Evolutionary conservation across 2,113 vertebrate species (phyloP), one percentile per base, ranked within the genome.

Genomic region (Nesoenas mayeri): DNA sequence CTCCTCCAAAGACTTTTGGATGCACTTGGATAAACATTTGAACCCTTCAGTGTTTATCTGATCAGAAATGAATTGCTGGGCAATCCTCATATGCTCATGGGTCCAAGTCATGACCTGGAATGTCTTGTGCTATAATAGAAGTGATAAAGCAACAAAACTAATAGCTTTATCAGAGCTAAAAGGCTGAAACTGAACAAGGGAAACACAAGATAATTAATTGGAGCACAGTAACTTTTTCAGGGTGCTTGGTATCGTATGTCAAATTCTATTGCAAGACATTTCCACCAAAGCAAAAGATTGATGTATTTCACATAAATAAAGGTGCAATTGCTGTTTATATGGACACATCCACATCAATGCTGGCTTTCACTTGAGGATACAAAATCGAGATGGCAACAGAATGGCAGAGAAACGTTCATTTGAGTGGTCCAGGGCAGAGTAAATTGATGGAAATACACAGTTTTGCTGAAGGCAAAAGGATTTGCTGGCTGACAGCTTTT

Each of bases 401-500:
- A 73, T 56, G 58, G 73, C 40, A 90, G 65, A 31, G 6, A 62
- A 28, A 56, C 44, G 18, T 66, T 80, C 51, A 92, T 86, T 60
- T 83, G 48, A 85, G 44, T 32, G 42, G 69, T 72, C 50, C 24
- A 25, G 57, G 34, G 61, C 84, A 95, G 73, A 85, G 25, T 31
- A 81, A 93, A 80, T 48, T 85, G 71, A 81, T 62, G 40, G 44
- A 92, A 79, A 91, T 20, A 82, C 18, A 71, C 5, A 36, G 42
- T 72, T 95, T 92, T 93, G 32, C 56, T 64, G 58, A 88, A 66
- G 70, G 19, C 79, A 86, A 56, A 87, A 90, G 32, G 17, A n/a
- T 72, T 85, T 89, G 15, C 90, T 92, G 64, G 61, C 47, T 87
- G 91, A 91, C 78, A 92, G 81, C 67, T 93, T 91, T 91, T 79